Evolutionary conservation across 2,797 vertebrate genomes (phyloP).

Genomic region (Darevskia mixta): DNA sequence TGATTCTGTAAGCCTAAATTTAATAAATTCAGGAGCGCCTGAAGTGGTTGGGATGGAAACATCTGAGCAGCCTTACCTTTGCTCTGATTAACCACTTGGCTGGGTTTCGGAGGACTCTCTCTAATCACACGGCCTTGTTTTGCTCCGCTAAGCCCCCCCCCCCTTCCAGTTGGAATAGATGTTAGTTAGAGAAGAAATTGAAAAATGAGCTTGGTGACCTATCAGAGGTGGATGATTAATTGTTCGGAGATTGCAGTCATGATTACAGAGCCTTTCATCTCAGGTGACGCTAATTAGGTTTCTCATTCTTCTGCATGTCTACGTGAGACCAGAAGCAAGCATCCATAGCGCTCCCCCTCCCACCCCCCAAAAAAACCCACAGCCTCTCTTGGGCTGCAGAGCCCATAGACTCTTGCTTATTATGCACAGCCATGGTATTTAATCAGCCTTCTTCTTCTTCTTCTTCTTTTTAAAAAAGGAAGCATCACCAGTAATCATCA

Average conservation of each 20-base stretch:
- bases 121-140: background rate
- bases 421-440: background rate
- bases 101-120: background rate
- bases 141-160: background rate
- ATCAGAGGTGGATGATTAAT: constrained; percentile 55
- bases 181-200: constrained; percentile 14
- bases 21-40: background rate
- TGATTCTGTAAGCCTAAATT: background rate
- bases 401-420: constrained; percentile 1
- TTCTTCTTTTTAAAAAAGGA: background rate
- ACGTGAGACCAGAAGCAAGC: background rate
- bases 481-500: background rate
- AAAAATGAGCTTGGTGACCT: constrained; percentile 36
- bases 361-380: background rate
- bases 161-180: constrained; percentile 21
- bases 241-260: constrained; percentile 36
- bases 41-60: background rate
- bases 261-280: constrained; percentile 44
- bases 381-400: background rate
- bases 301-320: background rate
- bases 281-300: constrained; percentile 44
- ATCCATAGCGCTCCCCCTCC: too few species aligned
- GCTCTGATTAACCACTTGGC: background rate
- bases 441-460: background rate
- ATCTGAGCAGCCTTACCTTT: background rate